Evolutionary conservation across 1,140 invertebrate genomes (phyloP), one percentile per base, ranked within the genome.

Genomic region (Latrodectus geometricus): DNA sequence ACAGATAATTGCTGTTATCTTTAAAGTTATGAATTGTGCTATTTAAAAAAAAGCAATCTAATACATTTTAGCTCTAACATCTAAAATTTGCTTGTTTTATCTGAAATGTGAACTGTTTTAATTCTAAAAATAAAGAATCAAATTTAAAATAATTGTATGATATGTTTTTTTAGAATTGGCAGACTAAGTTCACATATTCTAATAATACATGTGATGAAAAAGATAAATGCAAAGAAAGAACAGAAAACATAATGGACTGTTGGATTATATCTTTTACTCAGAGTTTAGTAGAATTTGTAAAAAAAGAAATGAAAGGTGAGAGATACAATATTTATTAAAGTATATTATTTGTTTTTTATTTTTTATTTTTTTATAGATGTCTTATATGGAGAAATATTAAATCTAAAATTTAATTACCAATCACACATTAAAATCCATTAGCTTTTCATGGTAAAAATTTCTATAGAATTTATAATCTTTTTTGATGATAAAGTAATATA

Each of bases 231-330:
- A 3, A 74, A 35, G 69, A 88, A 49, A 82, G 88, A 79, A 91
- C 92, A 12, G 86, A 90, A 20, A 99, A 99, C 90, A 94, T 98
- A 70, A 99, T 99, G 96, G 98, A 99, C 91, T 93, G 94, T 87
- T 99, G 98, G 98, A 98, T 99, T 77, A 90, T 98, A 14, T 99
- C 98, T 0, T 98, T 98, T 89, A 98, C 97, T 0, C 97, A 99
- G 91, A 96, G 96, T 9, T 92, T 99, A 7, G 92, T 99, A 50
- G 93, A 94, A 77, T 99, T 96, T 93, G 94, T 99, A 9, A 94
- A 95, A 72, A 93, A 94, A 86, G 98, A 99, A 92, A 99, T 99
- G 98, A 93, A 90, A 88, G 91, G 92, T 92, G 74, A 68, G 88
- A 73, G 0, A n/a, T 9, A 61, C 0, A 21, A n/a, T 65, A 14